Evolutionary conservation across 1,140 invertebrate species (phyloP).

Genomic region (Gonatopus flavifemur): DNA sequence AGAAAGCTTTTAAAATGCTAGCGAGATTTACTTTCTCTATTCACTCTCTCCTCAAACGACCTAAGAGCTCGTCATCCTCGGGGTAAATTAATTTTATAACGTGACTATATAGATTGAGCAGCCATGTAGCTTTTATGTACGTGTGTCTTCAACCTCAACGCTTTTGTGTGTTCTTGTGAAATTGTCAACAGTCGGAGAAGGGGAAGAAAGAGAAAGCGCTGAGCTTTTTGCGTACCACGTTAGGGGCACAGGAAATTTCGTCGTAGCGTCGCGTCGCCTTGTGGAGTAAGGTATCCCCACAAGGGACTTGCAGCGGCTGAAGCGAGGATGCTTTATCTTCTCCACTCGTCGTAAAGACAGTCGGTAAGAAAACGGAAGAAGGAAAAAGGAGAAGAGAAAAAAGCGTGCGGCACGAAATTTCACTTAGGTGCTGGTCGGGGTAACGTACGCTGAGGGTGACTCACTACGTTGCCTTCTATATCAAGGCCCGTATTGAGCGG

Average conservation of each 20-base stretch:
- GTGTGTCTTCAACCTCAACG: too few relatives aligned
- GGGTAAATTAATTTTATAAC: constrained; percentile 23
- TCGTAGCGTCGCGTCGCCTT: background rate
- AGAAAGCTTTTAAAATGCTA: too few relatives aligned
- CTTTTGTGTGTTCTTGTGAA: background rate
- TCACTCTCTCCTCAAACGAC: background rate
- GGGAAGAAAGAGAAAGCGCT: too few relatives aligned
- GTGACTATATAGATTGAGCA: too few relatives aligned
- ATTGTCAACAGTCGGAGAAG: background rate
- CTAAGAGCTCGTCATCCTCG: constrained; percentile 8
- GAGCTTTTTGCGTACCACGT: constrained; percentile 11
- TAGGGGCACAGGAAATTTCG: constrained; percentile 21
- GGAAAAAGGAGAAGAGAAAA: background rate
- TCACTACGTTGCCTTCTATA: constrained; percentile 19
- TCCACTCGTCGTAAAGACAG: constrained; percentile 22
- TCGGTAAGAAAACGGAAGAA: background rate
- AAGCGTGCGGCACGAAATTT: constrained; percentile 30
- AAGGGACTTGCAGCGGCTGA: background rate
- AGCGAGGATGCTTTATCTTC: constrained; percentile 30
- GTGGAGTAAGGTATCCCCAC: constrained; percentile 14
- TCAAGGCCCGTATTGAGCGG: constrained; percentile 10
- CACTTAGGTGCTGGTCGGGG: constrained; percentile 32
- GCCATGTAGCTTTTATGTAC: too few relatives aligned
- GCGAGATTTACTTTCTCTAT: constrained; percentile 14
- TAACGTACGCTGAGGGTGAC: constrained; percentile 22